Evolutionary conservation across 1,140 invertebrate species (phyloP).

Genomic region (Tetragnatha versicolor): DNA sequence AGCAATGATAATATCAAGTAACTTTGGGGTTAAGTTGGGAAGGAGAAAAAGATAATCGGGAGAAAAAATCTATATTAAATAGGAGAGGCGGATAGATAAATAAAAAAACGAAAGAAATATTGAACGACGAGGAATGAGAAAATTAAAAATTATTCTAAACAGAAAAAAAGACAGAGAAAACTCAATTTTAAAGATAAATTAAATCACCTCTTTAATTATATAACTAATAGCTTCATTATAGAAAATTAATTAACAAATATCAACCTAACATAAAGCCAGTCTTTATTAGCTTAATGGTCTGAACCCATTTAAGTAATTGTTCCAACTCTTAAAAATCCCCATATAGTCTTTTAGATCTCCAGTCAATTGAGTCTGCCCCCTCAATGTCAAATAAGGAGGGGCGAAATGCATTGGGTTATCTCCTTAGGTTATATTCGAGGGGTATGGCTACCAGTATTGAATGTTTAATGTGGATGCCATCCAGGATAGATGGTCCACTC

Average conservation of each 20-base stretch:
- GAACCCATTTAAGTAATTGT: not conserved
- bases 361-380: not conserved
- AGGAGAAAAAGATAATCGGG: no score
- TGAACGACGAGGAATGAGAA: no score
- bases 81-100: no score
- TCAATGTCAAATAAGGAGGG: not conserved
- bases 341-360: not conserved
- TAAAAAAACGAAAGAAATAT: no score
- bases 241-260: no score
- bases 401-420: constrained; percentile 1
- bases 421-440: not conserved
- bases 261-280: no score
- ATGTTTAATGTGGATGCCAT: constrained; percentile 18
- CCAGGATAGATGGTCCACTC: not conserved
- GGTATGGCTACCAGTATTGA: constrained; percentile 28
- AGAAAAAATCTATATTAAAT: no score
- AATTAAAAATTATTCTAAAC: no score
- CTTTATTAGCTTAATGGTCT: not conserved
- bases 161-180: no score
- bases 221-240: not conserved
- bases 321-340: not conserved
- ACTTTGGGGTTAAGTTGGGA: no score
- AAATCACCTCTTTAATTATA: no score
- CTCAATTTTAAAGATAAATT: not conserved
- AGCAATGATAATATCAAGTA: no score